phyloP scores from a whole-genome alignment of 2,888 invertebrate genomes.

The Clivina fossor region DNA sequence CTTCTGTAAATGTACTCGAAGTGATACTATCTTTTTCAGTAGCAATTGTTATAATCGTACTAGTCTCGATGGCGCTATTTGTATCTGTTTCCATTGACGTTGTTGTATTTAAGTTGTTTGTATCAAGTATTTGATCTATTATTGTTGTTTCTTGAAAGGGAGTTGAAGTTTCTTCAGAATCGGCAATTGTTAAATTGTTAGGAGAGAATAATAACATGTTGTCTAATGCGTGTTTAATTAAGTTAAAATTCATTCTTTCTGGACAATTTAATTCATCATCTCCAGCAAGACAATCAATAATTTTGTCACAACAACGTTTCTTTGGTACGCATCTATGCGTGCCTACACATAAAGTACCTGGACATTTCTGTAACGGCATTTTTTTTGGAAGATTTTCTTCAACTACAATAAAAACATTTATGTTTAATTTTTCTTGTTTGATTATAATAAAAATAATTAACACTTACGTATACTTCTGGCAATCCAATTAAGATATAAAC shows the following conservation, averaged over 20 bases:
- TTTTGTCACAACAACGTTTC: conserved; percentile 68
- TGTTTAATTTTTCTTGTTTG: conserved; percentile 4
- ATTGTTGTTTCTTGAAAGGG: conserved; percentile 1
- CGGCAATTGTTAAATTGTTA: conserved; percentile 26
- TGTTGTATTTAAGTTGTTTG: conserved; percentile 2
- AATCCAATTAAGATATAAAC: conserved; percentile 76
- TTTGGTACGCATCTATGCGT: conserved; percentile 67
- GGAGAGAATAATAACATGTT: conserved; percentile 36
- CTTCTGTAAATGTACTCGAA: conserved; percentile 13
- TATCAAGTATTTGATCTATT: not conserved
- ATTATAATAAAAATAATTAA: conserved; percentile 7
- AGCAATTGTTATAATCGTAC: conserved; percentile 8
- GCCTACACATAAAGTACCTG: conserved; percentile 71
- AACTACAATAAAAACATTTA: conserved; percentile 49
- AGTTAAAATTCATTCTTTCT: conserved; percentile 11
- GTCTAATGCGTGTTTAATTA: conserved; percentile 43
- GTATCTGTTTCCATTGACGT: not conserved
- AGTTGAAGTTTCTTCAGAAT: not conserved
- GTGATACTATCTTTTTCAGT: conserved; percentile 11
- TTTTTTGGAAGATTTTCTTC: conserved; percentile 54
- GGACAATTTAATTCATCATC: conserved; percentile 78
- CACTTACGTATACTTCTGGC: conserved; percentile 61
- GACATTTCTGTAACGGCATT: conserved; percentile 65
- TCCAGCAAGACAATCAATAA: conserved; percentile 74
- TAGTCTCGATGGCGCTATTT: conserved; percentile 1